Conservation (phyloP, 2,888 invertebrate species). For the Pseudoips prasinana region DNA sequence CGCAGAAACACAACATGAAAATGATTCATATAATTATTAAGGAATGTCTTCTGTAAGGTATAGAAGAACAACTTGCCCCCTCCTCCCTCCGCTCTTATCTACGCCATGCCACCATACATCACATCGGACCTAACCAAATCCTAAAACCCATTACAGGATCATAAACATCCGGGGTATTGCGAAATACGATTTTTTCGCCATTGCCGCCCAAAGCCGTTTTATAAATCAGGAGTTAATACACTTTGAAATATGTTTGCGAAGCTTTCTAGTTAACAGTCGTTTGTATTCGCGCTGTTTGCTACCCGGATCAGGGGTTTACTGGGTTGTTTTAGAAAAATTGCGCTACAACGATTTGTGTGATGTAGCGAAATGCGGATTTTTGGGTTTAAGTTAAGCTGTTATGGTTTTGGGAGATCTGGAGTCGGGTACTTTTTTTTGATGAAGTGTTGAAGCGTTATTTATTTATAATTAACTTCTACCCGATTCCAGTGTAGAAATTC, state of each 20-base stretch:
- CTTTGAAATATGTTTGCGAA: conserved; percentile 58
- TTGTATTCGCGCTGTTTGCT: conserved; percentile 51
- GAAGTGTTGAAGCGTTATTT: too few species aligned
- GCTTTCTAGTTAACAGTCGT: conserved; percentile 59
- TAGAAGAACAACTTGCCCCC: too few species aligned
- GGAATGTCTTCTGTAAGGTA: too few species aligned
- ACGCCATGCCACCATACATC: conserved; percentile 28
- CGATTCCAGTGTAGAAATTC: too few species aligned
- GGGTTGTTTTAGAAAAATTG: conserved; percentile 10
- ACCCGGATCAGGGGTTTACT: conserved; percentile 30
- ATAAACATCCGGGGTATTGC: conserved; percentile 40
- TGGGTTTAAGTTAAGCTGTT: too few species aligned
- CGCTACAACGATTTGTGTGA: neutral
- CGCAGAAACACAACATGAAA: too few species aligned
- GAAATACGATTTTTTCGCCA: conserved; percentile 39
- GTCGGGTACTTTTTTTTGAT: too few species aligned
- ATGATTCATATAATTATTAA: too few species aligned
- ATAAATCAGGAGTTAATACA: conserved; percentile 65
- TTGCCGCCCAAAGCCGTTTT: conserved; percentile 48
- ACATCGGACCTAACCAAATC: conserved; percentile 37
- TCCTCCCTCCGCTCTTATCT: too few species aligned
- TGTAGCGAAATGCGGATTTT: too few species aligned
- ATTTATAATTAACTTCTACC: too few species aligned
- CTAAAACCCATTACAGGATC: conserved; percentile 35
- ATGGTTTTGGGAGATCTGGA: too few species aligned